Evolutionary conservation across 2,797 vertebrate species (phyloP).

Genomic region (Molothrus ater): DNA sequence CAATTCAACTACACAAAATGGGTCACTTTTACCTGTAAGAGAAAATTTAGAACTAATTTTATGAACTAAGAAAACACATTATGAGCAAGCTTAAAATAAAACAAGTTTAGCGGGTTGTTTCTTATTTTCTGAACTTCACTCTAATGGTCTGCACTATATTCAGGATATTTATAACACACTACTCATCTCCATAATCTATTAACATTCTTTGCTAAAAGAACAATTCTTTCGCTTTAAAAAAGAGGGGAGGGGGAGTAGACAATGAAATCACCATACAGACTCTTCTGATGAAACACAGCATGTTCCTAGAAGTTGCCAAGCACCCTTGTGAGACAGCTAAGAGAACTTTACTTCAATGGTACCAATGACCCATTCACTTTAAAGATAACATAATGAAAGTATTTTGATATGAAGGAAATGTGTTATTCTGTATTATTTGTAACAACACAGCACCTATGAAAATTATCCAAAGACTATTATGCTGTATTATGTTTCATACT

Average conservation of each 20-base stretch:
- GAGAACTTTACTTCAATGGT: background rate
- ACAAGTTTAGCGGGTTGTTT: background rate
- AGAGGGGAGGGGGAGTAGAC: rapidly evolving
- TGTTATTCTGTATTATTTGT: conserved; percentile 14
- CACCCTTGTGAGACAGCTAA: background rate
- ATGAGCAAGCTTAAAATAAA: background rate
- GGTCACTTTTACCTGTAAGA: conserved; percentile 93
- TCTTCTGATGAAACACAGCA: background rate
- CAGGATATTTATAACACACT: background rate
- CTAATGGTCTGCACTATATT: background rate
- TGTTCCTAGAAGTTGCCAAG: background rate
- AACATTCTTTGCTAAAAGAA: background rate
- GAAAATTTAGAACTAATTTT: conserved; percentile 6
- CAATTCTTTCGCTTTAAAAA: background rate
- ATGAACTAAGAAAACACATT: background rate
- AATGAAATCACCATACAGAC: background rate
- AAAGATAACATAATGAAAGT: background rate
- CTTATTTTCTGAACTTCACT: background rate
- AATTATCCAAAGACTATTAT: background rate
- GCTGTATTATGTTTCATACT: background rate
- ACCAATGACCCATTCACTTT: background rate
- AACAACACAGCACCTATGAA: background rate
- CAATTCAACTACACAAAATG: conserved; percentile 96
- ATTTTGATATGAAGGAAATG: background rate
- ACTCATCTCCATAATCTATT: background rate